Evolutionary conservation across 2,888 invertebrate species (phyloP).

Genomic region (Lissonota sp.): DNA sequence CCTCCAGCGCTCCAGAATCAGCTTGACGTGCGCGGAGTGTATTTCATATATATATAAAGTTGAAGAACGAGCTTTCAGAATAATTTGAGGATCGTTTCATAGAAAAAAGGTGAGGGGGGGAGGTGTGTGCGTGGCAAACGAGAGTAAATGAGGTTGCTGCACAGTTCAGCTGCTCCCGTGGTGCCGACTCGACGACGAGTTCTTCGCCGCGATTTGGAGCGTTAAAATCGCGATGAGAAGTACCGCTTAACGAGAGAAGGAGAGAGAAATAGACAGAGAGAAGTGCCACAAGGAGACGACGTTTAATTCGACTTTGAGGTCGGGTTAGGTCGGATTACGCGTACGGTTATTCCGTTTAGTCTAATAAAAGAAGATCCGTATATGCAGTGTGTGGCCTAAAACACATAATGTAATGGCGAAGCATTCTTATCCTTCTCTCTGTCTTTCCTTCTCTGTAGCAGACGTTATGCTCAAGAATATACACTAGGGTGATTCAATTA

Average conservation of each 20-base stretch:
- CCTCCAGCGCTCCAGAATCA: slow-evolving; percentile 46
- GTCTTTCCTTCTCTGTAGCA: background rate
- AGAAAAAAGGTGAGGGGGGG: slow-evolving; percentile 1
- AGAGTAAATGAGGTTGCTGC: background rate
- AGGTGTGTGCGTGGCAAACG: slow-evolving; percentile 1
- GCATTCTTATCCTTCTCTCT: background rate
- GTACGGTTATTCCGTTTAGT: slow-evolving; percentile 65
- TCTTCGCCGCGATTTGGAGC: slow-evolving; percentile 54
- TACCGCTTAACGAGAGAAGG: slow-evolving; percentile 27
- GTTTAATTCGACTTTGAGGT: slow-evolving; percentile 51
- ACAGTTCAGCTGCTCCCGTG: slow-evolving; percentile 10
- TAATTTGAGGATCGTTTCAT: slow-evolving; percentile 51
- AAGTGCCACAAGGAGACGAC: slow-evolving; percentile 20
- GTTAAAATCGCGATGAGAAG: slow-evolving; percentile 52
- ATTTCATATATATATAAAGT: slow-evolving; percentile 3
- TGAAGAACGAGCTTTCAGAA: slow-evolving; percentile 37
- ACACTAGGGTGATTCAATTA: too few species aligned
- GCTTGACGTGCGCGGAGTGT: background rate
- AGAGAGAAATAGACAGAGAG: slow-evolving; percentile 5
- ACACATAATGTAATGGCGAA: slow-evolving; percentile 12
- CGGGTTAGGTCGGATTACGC: slow-evolving; percentile 66
- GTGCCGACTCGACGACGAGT: slow-evolving; percentile 47
- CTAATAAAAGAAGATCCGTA: slow-evolving; percentile 72
- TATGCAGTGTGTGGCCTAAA: slow-evolving; percentile 32
- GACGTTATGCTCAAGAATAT: too few species aligned